Evolutionary conservation across 1,140 invertebrate species (phyloP), one percentile per base, ranked within the genome.

Genomic region (Tetranychus urticae): DNA sequence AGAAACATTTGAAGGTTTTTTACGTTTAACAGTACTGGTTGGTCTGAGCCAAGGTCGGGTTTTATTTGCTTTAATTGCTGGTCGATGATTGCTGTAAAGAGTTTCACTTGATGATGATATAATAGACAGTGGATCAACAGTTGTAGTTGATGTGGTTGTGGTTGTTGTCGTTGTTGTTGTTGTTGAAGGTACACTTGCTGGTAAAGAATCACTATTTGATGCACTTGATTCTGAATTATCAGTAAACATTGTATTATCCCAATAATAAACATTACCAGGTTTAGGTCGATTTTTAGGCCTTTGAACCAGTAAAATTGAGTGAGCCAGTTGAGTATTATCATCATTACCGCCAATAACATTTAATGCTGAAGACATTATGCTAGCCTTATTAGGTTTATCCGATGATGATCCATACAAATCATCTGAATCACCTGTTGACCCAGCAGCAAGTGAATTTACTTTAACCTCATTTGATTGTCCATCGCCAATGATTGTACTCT

Each of bases 311-410:
- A 63, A 42, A 37, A 63, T 42, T 13, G 46, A 63, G 42, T 63
- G 62, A 7, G 59, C 60, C 34, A 63, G 39, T 58, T 61, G 46
- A n/a, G 59, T 63, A 23, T 58, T 46, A 8, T 63, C 23, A 14
- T 33, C 34, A 13, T 45, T 39, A 31, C 13, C 36, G 54, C 61
- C 62, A 13, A 63, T 46, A 7, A 63, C 62, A 54, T 63, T 61
- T 7, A 63, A 47, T 57, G 59, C 33, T n/a, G 62, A 52, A 23
- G 62, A 63, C 4, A 60, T 13, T 7, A 59, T 14, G 8, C 23
- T 36, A 8, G 34, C 13, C 12, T 59, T 59, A 46, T 35, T 46
- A 36, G 33, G 6, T 31, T 47, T 47, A 33, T n/a, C 50, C 5
- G 5, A 6, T 31, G 50, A n/a, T 52, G n/a, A 31, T 31, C 50